Base-by-base conservation (phyloP, 2,888 invertebrate species). In the Cheilosia scutellata region DNA sequence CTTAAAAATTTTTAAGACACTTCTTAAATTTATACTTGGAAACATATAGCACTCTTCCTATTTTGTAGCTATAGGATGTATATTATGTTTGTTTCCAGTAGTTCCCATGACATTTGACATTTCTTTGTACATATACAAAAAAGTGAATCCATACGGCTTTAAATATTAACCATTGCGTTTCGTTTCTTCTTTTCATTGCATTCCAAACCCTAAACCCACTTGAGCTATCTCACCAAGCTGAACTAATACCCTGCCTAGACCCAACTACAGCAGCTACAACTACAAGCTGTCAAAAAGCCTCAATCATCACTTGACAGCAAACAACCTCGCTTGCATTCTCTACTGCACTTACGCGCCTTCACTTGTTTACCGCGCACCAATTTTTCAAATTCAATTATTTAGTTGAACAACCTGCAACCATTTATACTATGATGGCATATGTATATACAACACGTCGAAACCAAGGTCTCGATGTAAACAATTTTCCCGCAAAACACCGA, bases 401-500 rank as follows among this genome's bases (percentile, higher is more conserved):
- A 51, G 79, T 74, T 74, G 60, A 74, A 80, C 40, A 80, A 68
- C 74, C 79, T 80, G 62, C 63, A 63, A 65, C 44, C 70, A 79
- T 65, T 70, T 57, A 11, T 9, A 42, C 55, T 37, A 31, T 31
- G 37, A 37, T 42, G 25, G 20, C 20, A 16, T 62, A 55, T 57
- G 66, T 70, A 68, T 74, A 37, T 65, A 42, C 58, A 37, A 13
- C 37, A 37, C 58, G 25, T 51, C 40, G 53, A 16, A 51, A 6
- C 57, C 79, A 79, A 79, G 83, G 83, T 75, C 51, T 25, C 65
- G 57, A 60, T 70, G 60, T 84, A 84, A 79, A 84, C 63, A 75
- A 63, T 74, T 31, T 47, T 68, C 47, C 58, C 31, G 62, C 51
- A 74, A 58, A 68, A 74, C 58, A 79, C 74, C 68, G 44, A 79